Evolutionary conservation across 2,888 invertebrate genomes (phyloP).

Genomic region (Glyphotaelius pellucidus): DNA sequence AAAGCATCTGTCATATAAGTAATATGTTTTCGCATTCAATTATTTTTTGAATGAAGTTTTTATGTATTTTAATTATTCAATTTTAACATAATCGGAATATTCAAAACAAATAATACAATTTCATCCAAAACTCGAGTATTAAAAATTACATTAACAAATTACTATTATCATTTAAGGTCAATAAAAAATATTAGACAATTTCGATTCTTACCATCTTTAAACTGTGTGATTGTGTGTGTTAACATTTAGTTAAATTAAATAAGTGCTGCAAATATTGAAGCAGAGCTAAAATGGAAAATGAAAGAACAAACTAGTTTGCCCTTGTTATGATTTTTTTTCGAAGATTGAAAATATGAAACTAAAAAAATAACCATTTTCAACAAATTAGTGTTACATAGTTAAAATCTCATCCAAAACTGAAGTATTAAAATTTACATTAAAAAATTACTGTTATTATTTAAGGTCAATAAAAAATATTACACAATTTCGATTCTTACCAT

Average conservation of each 20-base stretch:
- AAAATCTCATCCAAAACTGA: not conserved
- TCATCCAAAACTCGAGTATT: not conserved
- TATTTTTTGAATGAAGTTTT: not conserved
- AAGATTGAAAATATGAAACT: not conserved
- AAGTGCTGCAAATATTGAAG: conserved; percentile 2
- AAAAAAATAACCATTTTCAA: not conserved
- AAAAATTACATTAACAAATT: not conserved
- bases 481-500: not conserved
- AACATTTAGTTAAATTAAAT: not conserved
- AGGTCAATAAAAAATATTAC: not conserved
- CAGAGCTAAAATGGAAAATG: not conserved
- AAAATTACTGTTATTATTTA: not conserved
- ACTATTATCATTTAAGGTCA: not conserved
- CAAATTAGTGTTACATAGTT: not conserved
- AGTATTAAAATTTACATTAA: not conserved
- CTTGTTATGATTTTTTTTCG: not conserved
- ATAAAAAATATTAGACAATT: not conserved
- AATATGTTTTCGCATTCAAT: not conserved
- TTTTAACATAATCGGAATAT: not conserved
- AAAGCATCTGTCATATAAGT: not conserved
- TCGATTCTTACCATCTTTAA: not conserved
- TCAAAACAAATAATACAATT: not conserved
- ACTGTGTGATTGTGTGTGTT: not conserved
- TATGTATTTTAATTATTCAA: not conserved
- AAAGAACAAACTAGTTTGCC: not conserved